A percentile compares a stretch with the other conserved stretches of the same genome.
These are phyloP conservation scores for Agrypnia vestita DNA, from an alignment of 1,140 invertebrate genomes.

Conservation along the genomic window DNA sequence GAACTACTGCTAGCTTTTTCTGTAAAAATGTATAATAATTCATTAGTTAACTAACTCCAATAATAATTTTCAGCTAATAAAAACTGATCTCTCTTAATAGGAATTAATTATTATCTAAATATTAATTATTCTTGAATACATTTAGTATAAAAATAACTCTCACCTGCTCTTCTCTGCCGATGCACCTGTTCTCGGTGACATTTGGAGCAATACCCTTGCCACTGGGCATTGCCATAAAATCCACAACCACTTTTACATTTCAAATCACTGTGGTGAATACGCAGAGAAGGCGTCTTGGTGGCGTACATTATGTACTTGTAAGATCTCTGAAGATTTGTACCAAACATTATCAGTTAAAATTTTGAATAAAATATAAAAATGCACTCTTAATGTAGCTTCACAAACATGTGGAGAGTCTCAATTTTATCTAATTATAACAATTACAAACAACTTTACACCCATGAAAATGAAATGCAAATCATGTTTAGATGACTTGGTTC, in stretches of 20 bases:
- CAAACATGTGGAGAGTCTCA: too few species aligned
- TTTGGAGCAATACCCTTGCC: conserved; percentile 97
- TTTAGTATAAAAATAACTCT: conserved; percentile 27
- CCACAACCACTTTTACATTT: conserved; percentile 97
- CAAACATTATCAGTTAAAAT: conserved; percentile 66
- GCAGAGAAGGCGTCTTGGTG: conserved; percentile 81
- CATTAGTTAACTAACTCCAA: not conserved
- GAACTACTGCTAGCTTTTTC: conserved; percentile 46
- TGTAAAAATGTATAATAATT: conserved; percentile 7
- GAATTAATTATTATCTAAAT: too few species aligned
- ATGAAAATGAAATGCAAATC: not conserved
- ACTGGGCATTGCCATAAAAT: conserved; percentile 97
- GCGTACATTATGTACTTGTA: conserved; percentile 79
- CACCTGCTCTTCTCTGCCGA: conserved; percentile 74
- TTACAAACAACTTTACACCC: conserved; percentile 16
- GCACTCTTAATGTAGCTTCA: not conserved
- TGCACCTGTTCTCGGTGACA: conserved; percentile 84
- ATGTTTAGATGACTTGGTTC: not conserved
- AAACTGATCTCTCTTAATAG: not conserved
- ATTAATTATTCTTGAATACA: too few species aligned
- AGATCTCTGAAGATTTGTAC: conserved; percentile 70
- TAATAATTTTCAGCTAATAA: not conserved
- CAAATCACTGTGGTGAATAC: conserved; percentile 89
- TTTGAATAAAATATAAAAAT: not conserved
- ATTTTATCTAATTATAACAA: not conserved